Evolutionary conservation across 2,888 invertebrate genomes (phyloP).

Genomic region (Entomobrya multifasciata): DNA sequence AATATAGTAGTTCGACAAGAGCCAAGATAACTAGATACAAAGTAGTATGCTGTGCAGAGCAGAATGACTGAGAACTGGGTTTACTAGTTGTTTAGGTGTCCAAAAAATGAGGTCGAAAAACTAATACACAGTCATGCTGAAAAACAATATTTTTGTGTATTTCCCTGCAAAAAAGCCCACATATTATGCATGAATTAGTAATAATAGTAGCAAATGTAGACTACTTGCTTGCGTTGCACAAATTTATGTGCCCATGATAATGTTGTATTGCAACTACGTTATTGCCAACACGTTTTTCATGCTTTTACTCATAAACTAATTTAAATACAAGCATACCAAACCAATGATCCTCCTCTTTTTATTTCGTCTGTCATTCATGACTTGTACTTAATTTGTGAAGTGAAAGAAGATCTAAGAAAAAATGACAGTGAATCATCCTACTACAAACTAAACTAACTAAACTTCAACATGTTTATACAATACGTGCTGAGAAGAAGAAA

Average conservation of each 20-base stretch:
- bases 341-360: constrained; percentile 25
- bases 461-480: not conserved
- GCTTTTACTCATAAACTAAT: constrained; percentile 34
- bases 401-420: constrained; percentile 32
- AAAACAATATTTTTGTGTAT: not conserved
- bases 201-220: too few relatives aligned
- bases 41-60: too few relatives aligned
- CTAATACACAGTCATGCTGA: not conserved
- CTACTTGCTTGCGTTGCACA: not conserved
- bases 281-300: constrained; percentile 52
- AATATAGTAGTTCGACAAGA: too few relatives aligned
- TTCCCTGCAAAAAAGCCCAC: constrained; percentile 9
- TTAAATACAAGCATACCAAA: constrained; percentile 26
- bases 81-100: constrained; percentile 6
- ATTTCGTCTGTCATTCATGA: constrained; percentile 42
- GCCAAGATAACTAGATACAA: too few relatives aligned
- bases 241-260: not conserved
- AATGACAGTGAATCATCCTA: constrained; percentile 43
- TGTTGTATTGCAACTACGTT: too few relatives aligned
- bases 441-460: not conserved
- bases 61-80: constrained; percentile 27
- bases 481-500: not conserved
- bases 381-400: too few relatives aligned
- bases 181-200: constrained; percentile 36
- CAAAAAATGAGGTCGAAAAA: constrained; percentile 46